These are phyloP conservation scores for Aporophyla nigra DNA, from an alignment of 2,888 invertebrate genomes.

Conservation along the genomic window DNA sequence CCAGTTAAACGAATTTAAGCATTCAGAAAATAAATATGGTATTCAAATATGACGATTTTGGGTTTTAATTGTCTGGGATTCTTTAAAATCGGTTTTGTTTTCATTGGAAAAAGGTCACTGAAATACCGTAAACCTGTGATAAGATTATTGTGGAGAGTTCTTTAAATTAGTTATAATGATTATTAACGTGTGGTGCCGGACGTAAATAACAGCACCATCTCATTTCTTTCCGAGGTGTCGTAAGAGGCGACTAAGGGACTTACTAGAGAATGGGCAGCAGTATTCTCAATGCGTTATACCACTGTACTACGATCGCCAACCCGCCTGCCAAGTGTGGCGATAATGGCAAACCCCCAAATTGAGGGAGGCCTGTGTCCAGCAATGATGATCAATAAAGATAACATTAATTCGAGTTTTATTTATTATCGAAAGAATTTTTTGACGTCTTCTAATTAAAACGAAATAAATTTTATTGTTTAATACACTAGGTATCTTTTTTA, in stretches of 20 bases:
- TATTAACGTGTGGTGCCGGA: too few species aligned
- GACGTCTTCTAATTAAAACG: too few species aligned
- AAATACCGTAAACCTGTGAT: neutral
- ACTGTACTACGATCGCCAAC: too few species aligned
- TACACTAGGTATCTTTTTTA: neutral
- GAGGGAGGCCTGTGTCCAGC: too few species aligned
- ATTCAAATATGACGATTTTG: neutral
- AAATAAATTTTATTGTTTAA: neutral
- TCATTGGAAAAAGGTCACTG: neutral
- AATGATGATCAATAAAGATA: too few species aligned
- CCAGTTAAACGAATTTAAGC: neutral
- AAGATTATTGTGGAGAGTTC: neutral
- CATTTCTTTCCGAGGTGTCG: too few species aligned
- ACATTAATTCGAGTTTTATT: neutral
- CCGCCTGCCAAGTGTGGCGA: too few species aligned
- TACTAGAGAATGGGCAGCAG: too few species aligned
- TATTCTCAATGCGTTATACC: too few species aligned
- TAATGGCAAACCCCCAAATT: too few species aligned
- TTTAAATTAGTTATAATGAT: neutral
- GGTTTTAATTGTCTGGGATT: neutral
- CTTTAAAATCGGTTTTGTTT: neutral
- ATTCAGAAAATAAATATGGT: slow-evolving; percentile 23
- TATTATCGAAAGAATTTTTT: neutral
- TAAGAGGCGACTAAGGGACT: too few species aligned
- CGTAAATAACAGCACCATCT: too few species aligned